Conservation (phyloP, 2,113 vertebrate species). For the Myrmophylax atrothorax region DNA sequence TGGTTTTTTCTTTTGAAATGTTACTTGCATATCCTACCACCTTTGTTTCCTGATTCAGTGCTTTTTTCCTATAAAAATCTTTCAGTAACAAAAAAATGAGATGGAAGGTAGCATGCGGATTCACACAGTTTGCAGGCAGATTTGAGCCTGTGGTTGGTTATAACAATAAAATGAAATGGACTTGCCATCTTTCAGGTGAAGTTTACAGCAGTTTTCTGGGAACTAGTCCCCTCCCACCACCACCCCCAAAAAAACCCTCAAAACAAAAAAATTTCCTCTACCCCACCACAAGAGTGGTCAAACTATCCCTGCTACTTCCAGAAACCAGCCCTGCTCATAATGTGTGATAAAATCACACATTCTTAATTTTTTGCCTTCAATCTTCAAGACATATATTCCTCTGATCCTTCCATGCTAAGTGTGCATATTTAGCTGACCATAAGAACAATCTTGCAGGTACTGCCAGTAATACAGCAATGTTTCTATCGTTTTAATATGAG, state of each 20-base stretch:
- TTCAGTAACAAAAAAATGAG: not conserved
- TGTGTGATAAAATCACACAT: not conserved
- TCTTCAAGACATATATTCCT: not conserved
- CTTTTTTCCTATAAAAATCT: not conserved
- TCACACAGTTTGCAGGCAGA: not conserved
- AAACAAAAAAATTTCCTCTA: not conserved
- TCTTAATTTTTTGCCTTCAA: not conserved
- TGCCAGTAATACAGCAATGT: not conserved
- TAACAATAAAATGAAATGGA: not conserved
- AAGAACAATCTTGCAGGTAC: not conserved
- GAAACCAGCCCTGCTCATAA: not conserved
- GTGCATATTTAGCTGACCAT: not conserved
- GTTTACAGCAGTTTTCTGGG: not conserved
- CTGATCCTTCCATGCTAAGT: not conserved
- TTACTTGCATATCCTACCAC: not conserved
- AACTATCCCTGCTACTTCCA: not conserved
- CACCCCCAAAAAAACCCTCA: fast-evolving
- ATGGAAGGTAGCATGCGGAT: not conserved
- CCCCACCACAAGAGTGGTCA: not conserved
- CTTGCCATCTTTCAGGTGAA: not conserved
- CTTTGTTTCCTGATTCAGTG: not conserved
- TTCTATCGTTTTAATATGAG: not conserved
- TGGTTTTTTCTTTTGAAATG: not conserved
- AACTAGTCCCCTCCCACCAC: fast-evolving
- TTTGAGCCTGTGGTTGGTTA: not conserved